Conservation (phyloP, 2,888 invertebrate genomes). For the Drosophila maculinotata region DNA sequence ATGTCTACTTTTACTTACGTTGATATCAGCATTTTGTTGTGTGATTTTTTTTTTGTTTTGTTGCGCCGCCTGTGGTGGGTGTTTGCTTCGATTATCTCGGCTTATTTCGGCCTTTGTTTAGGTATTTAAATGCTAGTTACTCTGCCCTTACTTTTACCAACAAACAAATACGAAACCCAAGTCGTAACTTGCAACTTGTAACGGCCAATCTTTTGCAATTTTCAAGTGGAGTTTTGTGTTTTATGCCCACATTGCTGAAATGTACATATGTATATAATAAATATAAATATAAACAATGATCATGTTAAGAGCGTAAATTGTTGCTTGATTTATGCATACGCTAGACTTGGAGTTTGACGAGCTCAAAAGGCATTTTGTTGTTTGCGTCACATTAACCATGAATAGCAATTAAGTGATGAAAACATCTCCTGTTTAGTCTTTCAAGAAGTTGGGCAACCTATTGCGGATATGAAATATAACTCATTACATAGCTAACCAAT, state of each 20-base stretch:
- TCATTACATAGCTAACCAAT: not conserved
- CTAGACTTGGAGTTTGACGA: constrained; percentile 60
- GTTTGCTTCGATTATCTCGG: constrained; percentile 48
- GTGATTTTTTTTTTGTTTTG: constrained; percentile 22
- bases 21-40: constrained; percentile 76
- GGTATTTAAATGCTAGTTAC: constrained; percentile 67
- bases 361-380: constrained; percentile 29
- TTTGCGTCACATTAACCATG: constrained; percentile 26
- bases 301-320: constrained; percentile 61
- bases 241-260: constrained; percentile 77
- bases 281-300: constrained; percentile 55
- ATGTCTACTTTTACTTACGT: constrained; percentile 75
- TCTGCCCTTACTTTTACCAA: constrained; percentile 59
- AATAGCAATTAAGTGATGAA: no score
- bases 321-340: constrained; percentile 59
- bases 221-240: constrained; percentile 54
- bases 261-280: constrained; percentile 37
- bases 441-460: no score
- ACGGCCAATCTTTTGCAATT: constrained; percentile 68
- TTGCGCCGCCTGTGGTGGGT: constrained; percentile 44
- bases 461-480: not conserved
- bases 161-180: constrained; percentile 43
- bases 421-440: no score
- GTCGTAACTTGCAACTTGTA: constrained; percentile 40
- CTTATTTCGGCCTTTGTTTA: constrained; percentile 55